phyloP scores from a whole-genome alignment of 1,140 invertebrate species.

The Drosophila sechellia region DNA sequence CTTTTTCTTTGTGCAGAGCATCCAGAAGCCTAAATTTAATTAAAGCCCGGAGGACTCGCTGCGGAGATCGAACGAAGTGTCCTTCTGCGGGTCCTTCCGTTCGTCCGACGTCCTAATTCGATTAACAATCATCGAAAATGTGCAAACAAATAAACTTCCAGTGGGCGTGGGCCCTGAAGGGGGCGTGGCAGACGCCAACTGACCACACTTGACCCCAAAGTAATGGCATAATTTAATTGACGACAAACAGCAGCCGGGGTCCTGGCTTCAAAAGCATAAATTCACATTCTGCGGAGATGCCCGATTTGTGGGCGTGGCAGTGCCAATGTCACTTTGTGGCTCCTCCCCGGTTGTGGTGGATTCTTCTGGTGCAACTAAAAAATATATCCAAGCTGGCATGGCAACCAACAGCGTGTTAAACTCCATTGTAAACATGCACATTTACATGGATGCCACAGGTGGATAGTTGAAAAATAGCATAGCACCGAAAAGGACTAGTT shows the following conservation, averaged over 20 bases:
- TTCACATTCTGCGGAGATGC: conserved; percentile 5
- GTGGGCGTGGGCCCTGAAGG: neutral
- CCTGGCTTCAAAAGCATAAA: conserved; percentile 13
- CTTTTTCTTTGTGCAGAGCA: neutral
- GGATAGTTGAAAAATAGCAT: conserved; percentile 47
- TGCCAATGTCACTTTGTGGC: conserved; percentile 18
- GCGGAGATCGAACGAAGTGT: conserved; percentile 10
- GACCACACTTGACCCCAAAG: conserved; percentile 52
- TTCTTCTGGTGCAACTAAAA: conserved; percentile 29
- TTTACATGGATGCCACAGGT: conserved; percentile 61
- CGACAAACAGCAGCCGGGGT: conserved; percentile 16
- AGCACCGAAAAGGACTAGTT: neutral
- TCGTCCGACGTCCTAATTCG: conserved; percentile 49
- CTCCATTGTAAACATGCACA: conserved; percentile 68
- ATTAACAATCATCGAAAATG: conserved; percentile 72
- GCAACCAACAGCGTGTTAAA: conserved; percentile 58
- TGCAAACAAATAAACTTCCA: conserved; percentile 52
- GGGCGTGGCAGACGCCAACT: conserved; percentile 15
- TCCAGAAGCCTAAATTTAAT: conserved; percentile 56
- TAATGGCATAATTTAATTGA: conserved; percentile 78
- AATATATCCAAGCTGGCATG: conserved; percentile 44
- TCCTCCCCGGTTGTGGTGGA: conserved; percentile 3
- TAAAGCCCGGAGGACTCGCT: conserved; percentile 35
- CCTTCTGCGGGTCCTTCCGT: conserved; percentile 11
- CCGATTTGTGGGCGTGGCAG: conserved; percentile 26